Evolutionary conservation across 2,797 vertebrate species (phyloP).

Genomic region (Zonotrichia albicollis): DNA sequence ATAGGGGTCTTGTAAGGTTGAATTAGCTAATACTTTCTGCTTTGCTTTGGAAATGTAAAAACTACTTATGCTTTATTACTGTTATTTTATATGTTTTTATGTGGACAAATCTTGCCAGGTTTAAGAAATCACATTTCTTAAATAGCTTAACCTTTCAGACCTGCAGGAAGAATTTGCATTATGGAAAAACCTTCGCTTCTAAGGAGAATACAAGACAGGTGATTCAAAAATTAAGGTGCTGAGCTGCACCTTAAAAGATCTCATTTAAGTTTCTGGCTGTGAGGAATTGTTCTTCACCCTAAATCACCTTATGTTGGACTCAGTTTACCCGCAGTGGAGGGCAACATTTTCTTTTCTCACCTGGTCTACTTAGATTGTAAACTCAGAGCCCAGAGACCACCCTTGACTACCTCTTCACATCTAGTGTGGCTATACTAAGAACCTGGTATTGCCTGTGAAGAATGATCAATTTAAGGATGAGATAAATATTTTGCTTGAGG

Average conservation of each 20-base stretch:
- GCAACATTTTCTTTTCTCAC: neutral
- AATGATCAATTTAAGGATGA: neutral
- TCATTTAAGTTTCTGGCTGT: neutral
- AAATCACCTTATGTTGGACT: neutral
- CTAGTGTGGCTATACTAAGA: neutral
- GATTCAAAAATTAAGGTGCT: neutral
- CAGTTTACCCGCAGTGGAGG: neutral
- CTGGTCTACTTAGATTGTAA: neutral
- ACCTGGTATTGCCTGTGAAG: neutral
- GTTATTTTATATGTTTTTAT: neutral
- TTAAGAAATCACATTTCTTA: constrained; percentile 29
- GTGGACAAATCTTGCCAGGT: neutral
- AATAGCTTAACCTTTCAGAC: constrained; percentile 34
- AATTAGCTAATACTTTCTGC: constrained; percentile 63
- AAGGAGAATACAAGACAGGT: neutral
- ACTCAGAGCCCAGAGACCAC: neutral
- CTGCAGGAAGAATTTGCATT: neutral
- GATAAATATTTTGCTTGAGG: neutral
- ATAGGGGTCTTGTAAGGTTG: constrained; percentile 48
- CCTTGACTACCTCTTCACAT: neutral
- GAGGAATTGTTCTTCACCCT: neutral
- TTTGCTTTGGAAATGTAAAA: constrained; percentile 40
- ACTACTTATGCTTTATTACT: constrained; percentile 25
- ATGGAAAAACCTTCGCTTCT: neutral
- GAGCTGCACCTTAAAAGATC: neutral